A percentile compares a stretch with the other conserved stretches of the same genome.
Conservation (phyloP, 2,797 vertebrate species). For the Channallabes apus region DNA sequence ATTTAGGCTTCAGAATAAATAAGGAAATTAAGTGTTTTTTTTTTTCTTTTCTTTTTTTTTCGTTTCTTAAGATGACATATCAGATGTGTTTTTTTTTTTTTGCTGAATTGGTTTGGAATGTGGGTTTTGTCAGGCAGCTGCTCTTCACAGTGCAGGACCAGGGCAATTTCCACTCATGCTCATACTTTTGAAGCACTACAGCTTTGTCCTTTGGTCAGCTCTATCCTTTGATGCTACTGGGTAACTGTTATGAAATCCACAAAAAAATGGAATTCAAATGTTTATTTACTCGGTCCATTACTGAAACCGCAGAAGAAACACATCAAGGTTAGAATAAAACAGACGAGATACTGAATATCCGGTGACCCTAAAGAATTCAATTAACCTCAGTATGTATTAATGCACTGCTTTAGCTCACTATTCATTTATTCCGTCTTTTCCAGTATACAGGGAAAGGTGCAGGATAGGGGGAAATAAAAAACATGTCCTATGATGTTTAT, state of each 20-base stretch:
- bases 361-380: neutral
- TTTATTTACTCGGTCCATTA: neutral
- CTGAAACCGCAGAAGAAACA: neutral
- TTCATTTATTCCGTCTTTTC: neutral
- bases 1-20: too few relatives aligned
- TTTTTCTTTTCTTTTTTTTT: too few relatives aligned
- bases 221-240: too few relatives aligned
- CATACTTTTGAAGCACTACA: too few relatives aligned
- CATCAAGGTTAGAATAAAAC: neutral
- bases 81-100: too few relatives aligned
- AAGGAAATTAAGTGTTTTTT: too few relatives aligned
- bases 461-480: neutral
- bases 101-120: too few relatives aligned
- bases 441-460: neutral
- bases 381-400: neutral
- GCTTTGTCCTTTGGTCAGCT: too few relatives aligned
- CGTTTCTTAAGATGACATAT: too few relatives aligned
- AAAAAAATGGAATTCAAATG: neutral
- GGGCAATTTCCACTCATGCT: too few relatives aligned
- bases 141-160: too few relatives aligned
- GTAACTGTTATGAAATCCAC: neutral
- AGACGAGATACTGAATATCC: neutral
- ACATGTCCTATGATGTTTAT: neutral
- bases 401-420: neutral
- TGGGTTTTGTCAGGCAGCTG: too few relatives aligned